Percentiles rank a stretch among this genome's conserved stretches.
These are phyloP conservation scores for Platycnemis pennipes DNA, from an alignment of 2,888 invertebrate species.

Conservation along the genomic window DNA sequence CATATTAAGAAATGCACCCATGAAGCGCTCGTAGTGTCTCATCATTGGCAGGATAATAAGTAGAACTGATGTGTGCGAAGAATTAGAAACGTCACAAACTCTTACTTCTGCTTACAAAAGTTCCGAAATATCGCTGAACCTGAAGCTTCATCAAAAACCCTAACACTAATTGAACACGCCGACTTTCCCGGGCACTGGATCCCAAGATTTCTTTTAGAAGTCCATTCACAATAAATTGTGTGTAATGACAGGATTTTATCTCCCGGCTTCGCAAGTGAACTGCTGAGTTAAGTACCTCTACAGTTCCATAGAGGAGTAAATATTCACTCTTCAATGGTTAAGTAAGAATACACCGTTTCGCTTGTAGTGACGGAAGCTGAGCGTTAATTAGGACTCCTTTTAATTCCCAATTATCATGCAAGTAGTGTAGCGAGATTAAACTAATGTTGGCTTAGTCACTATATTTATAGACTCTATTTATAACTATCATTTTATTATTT, in stretches of 20 bases:
- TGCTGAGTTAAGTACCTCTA: not conserved
- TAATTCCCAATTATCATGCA: too few relatives aligned
- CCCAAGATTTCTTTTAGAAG: not conserved
- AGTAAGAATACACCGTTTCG: not conserved
- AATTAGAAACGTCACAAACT: not conserved
- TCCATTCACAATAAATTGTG: not conserved
- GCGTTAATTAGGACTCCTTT: not conserved
- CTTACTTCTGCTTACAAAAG: not conserved
- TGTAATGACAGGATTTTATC: not conserved
- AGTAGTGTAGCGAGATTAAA: too few relatives aligned
- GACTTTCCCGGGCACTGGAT: not conserved
- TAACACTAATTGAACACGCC: not conserved
- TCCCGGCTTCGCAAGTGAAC: not conserved
- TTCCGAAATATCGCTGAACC: not conserved
- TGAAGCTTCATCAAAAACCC: not conserved
- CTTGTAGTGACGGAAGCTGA: not conserved
- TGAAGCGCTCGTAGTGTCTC: not conserved
- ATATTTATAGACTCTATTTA: too few relatives aligned
- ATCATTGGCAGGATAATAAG: not conserved
- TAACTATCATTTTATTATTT: too few relatives aligned
- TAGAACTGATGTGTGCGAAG: not conserved
- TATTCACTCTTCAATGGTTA: not conserved
- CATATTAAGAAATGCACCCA: not conserved
- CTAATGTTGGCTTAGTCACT: too few relatives aligned
- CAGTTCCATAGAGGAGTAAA: not conserved